Base-by-base conservation (phyloP, 2,888 invertebrate species). In the Scaptodrosophila latifasciaeformis region DNA sequence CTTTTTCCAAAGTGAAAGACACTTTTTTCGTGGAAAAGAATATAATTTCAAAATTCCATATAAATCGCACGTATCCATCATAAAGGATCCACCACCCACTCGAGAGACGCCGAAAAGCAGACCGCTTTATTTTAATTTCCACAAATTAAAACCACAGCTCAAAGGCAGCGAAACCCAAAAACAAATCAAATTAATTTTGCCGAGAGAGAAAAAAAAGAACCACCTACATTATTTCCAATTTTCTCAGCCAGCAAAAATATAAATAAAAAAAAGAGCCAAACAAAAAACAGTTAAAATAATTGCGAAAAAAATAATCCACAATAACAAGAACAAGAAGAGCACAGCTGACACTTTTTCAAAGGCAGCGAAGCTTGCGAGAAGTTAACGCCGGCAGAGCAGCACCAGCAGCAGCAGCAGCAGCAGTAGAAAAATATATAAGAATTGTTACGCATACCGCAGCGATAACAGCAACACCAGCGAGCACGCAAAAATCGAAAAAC, bases 121-220 rank as follows among this genome's bases (percentile, higher is more conserved):
- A 55, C 68, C 63, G 56, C 61, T 52, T 54, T 55, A n/a, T 65
- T 60, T 51, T 49, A 60, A 68, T 63, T 65, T 46, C n/a, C 29
- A 35, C 45, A 10, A 45, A 17, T 18, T 35, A 12, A n/a, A 34
- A 49, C 46, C 45, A 40, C 51, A 42, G 29, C 21, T 43, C 49
- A 34, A 31, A 31, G 44, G 1, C 35, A 35, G 27, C 9, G 19
- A 15, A 7, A 21, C 24, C 24, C 13, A 24, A 12, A 43, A 12
- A 29, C 24, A n/a, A 27, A 13, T 27, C 15, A 42, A 18, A 12
- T n/a, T n/a, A n/a, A n/a, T n/a, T n/a, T n/a, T 13, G 17, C 4
- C 7, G 24, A 7, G 24, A 7, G 10, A 17, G 15, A 12, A 4
- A 40, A 7, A 19, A 19, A 40, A 40, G 10, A 13, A 12, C 13